A percentile compares a stretch with the other conserved stretches of the same genome.
Evolutionary conservation across 2,113 vertebrate genomes (phyloP).

Genomic region (Tamias sibiricus): DNA sequence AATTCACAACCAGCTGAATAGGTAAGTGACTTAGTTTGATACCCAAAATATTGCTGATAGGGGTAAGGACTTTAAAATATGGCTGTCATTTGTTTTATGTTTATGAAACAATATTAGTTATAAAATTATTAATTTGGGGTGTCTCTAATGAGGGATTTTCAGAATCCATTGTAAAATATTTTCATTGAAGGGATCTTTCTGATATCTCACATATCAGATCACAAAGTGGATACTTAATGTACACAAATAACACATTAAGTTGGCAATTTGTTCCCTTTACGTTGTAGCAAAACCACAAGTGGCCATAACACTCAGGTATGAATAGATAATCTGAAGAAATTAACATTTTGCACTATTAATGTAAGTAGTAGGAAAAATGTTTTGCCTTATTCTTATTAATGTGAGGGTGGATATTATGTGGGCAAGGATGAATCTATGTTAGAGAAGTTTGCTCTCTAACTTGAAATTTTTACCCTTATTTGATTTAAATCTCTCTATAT

Average conservation of each 20-base stretch:
- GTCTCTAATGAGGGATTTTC: background rate
- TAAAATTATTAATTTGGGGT: too few species aligned
- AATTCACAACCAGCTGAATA: background rate
- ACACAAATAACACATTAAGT: background rate
- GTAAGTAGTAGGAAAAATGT: background rate
- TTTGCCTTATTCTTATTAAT: conserved; percentile 1
- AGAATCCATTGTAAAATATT: conserved; percentile 11
- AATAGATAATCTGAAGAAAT: background rate
- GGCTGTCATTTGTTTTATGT: too few species aligned
- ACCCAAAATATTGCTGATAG: background rate
- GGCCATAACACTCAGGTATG: background rate
- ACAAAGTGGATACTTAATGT: background rate
- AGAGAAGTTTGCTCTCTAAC: conserved; percentile 1
- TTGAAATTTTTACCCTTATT: conserved; percentile 23
- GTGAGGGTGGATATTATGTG: background rate
- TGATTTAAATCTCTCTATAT: conserved; percentile 38
- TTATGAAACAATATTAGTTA: too few species aligned
- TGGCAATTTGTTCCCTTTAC: background rate
- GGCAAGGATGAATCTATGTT: conserved; percentile 29
- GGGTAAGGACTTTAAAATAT: background rate
- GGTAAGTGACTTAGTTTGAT: background rate
- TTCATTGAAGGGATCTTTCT: background rate
- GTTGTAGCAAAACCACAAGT: background rate
- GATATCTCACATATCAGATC: background rate
- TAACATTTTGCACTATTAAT: background rate